Conservation (phyloP, 2,888 invertebrate species). For the Dynastes maya region DNA sequence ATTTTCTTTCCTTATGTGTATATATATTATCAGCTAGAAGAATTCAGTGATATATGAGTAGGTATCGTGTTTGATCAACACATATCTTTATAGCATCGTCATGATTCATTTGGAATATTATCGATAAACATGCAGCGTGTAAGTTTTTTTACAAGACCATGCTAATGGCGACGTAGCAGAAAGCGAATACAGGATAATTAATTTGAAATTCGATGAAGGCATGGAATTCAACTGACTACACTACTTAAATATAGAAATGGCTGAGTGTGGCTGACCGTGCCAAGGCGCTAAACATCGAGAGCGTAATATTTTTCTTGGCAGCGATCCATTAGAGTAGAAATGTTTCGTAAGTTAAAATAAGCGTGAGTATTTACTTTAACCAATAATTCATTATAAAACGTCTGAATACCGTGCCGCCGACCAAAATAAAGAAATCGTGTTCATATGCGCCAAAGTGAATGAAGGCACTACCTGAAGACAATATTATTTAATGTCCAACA, state of each 20-base stretch:
- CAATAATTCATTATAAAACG: slow-evolving; percentile 46
- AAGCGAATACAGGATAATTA: slow-evolving; percentile 15
- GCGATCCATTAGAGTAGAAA: slow-evolving; percentile 51
- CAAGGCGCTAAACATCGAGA: slow-evolving; percentile 50
- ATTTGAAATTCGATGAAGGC: slow-evolving; percentile 37
- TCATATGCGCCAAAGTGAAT: slow-evolving; percentile 41
- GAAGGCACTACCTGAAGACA: slow-evolving; percentile 12
- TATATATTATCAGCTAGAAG: too few relatives aligned
- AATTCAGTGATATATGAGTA: too few relatives aligned
- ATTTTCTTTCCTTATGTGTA: too few relatives aligned
- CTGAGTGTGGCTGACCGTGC: slow-evolving; percentile 53
- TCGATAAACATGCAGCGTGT: too few relatives aligned
- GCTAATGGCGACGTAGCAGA: neutral
- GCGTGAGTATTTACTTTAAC: slow-evolving; percentile 50
- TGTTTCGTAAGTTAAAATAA: slow-evolving; percentile 53
- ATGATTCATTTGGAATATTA: too few relatives aligned
- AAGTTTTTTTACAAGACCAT: too few relatives aligned
- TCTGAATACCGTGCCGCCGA: slow-evolving; percentile 36
- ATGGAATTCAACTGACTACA: slow-evolving; percentile 34
- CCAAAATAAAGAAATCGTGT: slow-evolving; percentile 28
- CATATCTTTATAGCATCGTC: too few relatives aligned
- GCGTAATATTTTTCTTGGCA: slow-evolving; percentile 58
- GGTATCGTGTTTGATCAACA: too few relatives aligned
- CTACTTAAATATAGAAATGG: slow-evolving; percentile 55
- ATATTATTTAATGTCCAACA: slow-evolving; percentile 32